phyloP scores from a whole-genome alignment of 2,113 vertebrate genomes.

The Tenebrosternarchus preto region DNA sequence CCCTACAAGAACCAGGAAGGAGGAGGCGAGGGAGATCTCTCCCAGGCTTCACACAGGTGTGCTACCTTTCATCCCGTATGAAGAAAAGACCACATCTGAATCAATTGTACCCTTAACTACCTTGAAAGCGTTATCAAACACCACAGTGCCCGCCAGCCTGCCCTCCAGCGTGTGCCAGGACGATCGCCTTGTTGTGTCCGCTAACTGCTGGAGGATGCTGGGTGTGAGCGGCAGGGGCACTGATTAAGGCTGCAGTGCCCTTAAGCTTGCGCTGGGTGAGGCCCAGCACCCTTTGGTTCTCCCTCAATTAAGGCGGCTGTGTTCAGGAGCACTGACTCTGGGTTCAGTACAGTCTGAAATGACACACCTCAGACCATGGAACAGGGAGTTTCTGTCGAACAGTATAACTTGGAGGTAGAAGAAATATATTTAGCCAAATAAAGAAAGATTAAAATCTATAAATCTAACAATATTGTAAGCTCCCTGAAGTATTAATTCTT shows the following conservation, averaged over 20 bases:
- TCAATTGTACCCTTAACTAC: conserved; percentile 41
- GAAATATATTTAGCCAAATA: not conserved
- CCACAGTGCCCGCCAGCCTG: conserved; percentile 29
- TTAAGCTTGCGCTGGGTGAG: conserved; percentile 37
- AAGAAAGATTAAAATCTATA: not conserved
- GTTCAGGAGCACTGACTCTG: conserved; percentile 20
- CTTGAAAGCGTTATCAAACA: conserved; percentile 55
- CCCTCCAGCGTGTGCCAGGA: conserved; percentile 41
- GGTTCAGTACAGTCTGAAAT: conserved; percentile 19
- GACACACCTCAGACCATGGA: conserved; percentile 26
- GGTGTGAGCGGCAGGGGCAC: conserved; percentile 49
- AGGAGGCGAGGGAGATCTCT: conserved; percentile 27
- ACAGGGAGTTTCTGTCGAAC: conserved; percentile 14
- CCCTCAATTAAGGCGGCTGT: conserved; percentile 34
- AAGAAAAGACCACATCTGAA: conserved; percentile 49
- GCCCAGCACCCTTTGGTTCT: conserved; percentile 13
- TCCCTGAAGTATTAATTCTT: too few relatives aligned
- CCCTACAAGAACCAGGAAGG: conserved; percentile 27
- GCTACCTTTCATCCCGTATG: conserved; percentile 42
- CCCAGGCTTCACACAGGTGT: conserved; percentile 31
- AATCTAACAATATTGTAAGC: too few relatives aligned
- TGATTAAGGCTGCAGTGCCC: conserved; percentile 51
- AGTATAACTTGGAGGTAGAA: conserved; percentile 5
- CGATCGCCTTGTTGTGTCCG: conserved; percentile 55
- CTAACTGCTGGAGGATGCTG: conserved; percentile 47